Evolutionary conservation across 2,113 vertebrate genomes (phyloP), one percentile per base, ranked within the genome.

Genomic region (Chionis minor): DNA sequence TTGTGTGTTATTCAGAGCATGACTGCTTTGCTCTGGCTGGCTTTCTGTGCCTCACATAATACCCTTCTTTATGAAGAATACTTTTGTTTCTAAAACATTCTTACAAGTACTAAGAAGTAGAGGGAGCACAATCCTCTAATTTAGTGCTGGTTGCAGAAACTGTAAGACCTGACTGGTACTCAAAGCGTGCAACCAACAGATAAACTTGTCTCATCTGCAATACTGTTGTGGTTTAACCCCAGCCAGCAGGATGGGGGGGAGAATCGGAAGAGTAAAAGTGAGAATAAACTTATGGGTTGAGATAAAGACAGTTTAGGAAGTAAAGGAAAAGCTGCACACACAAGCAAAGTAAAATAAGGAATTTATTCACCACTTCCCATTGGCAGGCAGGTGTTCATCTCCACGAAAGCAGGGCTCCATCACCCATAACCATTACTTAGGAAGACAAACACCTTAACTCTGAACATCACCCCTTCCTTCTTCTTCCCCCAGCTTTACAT

Each of bases 1-100:
- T 84, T 61, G 49, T 56, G 61, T 62, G 89, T 78, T 95, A 71
- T 86, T 94, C 94, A 90, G 75, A 87, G 80, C 81, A 82, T 49
- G 81, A 78, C 88, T 83, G 86, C 58, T 84, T 44, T 38, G 47
- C 75, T 71, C 55, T 78, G 87, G 24, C 52, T 88, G n/a, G 4
- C 32, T 81, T 56, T 81, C 70, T 85, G 42, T 13, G 45, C 52
- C 56, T 87, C 83, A 14, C 72, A 54, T 28, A 84, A 90, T 55
- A 35, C 75, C 24, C 14, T 88, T 44, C 92, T 94, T 81, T 61
- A 89, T 28, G 28, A 93, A 61, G 10, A 55, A 72, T 12, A 33
- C 22, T 77, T 65, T 38, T 32, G 19, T 30, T 75, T 70, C 33
- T 7, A 15, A 44, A 81, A 32, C 14, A 56, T 52, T 85, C 81